Conservation (phyloP, 2,797 vertebrate genomes). For the Phrynocephalus vlangalii region DNA sequence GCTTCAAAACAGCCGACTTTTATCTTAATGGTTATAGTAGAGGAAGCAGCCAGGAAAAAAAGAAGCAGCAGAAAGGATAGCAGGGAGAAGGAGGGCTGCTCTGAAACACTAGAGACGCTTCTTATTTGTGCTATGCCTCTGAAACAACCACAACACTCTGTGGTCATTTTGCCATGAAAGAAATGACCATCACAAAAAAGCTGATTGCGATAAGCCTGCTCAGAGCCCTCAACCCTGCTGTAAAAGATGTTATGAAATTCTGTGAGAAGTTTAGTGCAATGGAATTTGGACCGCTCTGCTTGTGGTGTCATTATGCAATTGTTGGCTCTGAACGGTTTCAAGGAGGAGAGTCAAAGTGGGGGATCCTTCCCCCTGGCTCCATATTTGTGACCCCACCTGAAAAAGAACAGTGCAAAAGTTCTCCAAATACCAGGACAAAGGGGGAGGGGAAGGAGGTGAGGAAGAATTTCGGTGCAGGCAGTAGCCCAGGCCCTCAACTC, state of each 20-base stretch:
- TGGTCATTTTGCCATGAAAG: not conserved
- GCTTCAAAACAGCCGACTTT: slow-evolving; percentile 58
- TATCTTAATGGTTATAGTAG: slow-evolving; percentile 49
- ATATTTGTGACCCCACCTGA: no score
- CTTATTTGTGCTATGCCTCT: slow-evolving; percentile 12
- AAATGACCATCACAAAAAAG: not conserved
- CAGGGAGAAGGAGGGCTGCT: not conserved
- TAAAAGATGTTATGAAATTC: not conserved
- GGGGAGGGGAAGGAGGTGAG: no score
- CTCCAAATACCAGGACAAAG: no score
- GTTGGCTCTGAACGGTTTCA: not conserved
- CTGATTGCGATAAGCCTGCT: not conserved
- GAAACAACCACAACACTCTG: slow-evolving; percentile 1
- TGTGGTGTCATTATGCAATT: not conserved
- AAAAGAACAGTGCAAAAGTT: no score
- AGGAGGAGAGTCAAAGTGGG: not conserved
- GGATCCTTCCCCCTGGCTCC: no score
- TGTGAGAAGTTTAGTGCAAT: not conserved
- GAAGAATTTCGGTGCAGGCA: no score
- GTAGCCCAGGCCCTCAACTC: no score
- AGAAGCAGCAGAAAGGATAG: not conserved
- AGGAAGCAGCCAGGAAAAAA: not conserved
- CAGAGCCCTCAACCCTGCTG: not conserved
- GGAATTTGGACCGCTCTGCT: not conserved
- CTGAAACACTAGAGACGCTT: not conserved